Conservation (phyloP, 2,888 invertebrate species). For the Drosophila cyrtoloma region DNA sequence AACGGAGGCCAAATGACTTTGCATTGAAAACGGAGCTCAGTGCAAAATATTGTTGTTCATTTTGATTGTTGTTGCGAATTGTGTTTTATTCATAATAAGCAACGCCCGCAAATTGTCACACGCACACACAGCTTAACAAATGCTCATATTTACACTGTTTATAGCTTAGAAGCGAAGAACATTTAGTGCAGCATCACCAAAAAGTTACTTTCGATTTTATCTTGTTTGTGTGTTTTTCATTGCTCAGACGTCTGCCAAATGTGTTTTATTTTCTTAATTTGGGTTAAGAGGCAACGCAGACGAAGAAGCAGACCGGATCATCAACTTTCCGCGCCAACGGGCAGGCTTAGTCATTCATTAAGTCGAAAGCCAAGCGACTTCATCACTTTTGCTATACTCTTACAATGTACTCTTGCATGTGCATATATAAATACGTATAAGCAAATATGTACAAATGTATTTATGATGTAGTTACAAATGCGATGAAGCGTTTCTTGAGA, state of each 20-base stretch:
- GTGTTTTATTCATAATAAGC: constrained; percentile 51
- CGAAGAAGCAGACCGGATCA: constrained; percentile 21
- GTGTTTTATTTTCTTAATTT: constrained; percentile 42
- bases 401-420: neutral
- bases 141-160: constrained; percentile 34
- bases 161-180: constrained; percentile 27
- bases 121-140: constrained; percentile 16
- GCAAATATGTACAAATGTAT: neutral
- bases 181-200: constrained; percentile 13
- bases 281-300: constrained; percentile 56
- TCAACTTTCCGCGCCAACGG: constrained; percentile 43
- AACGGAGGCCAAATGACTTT: constrained; percentile 41
- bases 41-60: constrained; percentile 30
- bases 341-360: constrained; percentile 43
- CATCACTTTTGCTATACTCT: constrained; percentile 3
- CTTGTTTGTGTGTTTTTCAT: neutral
- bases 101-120: constrained; percentile 46
- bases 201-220: constrained; percentile 7
- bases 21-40: constrained; percentile 44
- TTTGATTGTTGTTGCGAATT: constrained; percentile 47
- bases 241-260: constrained; percentile 29
- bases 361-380: constrained; percentile 12
- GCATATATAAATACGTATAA: neutral
- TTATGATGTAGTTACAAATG: constrained; percentile 23
- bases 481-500: constrained; percentile 41